These are phyloP conservation scores for Trachelus iudaicus DNA, from an alignment of 2,888 invertebrate genomes.

Conservation along the genomic window DNA sequence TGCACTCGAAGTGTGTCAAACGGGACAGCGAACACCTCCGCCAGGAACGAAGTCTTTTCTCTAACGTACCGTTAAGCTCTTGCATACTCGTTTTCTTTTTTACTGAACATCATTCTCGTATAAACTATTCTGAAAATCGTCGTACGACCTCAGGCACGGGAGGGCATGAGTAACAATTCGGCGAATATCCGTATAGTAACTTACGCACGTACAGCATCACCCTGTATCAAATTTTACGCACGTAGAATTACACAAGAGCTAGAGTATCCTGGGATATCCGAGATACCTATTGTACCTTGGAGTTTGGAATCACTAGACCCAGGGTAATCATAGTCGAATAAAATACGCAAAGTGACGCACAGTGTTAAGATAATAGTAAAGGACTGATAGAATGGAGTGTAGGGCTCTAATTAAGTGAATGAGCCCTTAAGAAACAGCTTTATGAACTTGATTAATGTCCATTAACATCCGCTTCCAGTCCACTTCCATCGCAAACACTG, in stretches of 20 bases:
- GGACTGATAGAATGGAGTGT: neutral
- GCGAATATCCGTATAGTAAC: neutral
- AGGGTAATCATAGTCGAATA: neutral
- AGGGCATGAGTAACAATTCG: neutral
- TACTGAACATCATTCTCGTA: neutral
- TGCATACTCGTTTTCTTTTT: slow-evolving; percentile 6
- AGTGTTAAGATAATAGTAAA: neutral
- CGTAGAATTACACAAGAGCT: neutral
- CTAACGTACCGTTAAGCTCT: slow-evolving; percentile 48
- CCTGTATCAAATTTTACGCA: neutral
- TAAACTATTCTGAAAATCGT: neutral
- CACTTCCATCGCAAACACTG: neutral
- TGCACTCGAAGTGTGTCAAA: slow-evolving; percentile 50
- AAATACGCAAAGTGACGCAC: neutral
- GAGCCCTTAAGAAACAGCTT: too few species aligned
- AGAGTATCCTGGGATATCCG: neutral
- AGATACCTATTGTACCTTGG: neutral
- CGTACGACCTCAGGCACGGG: neutral
- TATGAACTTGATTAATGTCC: too few species aligned
- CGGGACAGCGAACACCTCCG: slow-evolving; percentile 33
- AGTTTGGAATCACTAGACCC: neutral
- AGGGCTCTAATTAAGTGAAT: neutral
- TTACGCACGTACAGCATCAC: too few species aligned
- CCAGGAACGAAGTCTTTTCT: slow-evolving; percentile 30
- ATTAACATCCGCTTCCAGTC: neutral